Evolutionary conservation across 2,113 vertebrate species (phyloP).

Genomic region (Gymnorhina tibicen): DNA sequence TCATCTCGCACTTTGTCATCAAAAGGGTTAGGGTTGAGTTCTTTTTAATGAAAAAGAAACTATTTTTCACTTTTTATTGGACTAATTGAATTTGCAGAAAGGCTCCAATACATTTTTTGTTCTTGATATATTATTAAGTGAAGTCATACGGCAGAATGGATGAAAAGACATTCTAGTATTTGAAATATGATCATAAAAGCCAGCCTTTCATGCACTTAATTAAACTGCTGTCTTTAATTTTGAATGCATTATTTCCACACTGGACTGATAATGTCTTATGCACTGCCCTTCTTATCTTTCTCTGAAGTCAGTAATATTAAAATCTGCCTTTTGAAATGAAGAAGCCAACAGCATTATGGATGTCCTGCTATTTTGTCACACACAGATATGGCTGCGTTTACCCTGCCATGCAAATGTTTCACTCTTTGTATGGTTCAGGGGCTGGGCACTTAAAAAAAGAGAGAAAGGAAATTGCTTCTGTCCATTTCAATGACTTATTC

Average conservation of each 20-base stretch:
- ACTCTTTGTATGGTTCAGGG: not conserved
- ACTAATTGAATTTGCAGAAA: conserved; percentile 78
- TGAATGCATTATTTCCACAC: conserved; percentile 64
- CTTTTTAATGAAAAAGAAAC: conserved; percentile 74
- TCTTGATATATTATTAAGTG: conserved; percentile 72
- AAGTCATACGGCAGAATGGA: conserved; percentile 66
- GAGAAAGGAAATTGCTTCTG: conserved; percentile 38
- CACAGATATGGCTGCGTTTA: not conserved
- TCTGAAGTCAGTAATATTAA: conserved; percentile 59
- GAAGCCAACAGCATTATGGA: conserved; percentile 27
- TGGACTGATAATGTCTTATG: conserved; percentile 60
- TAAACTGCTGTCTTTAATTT: conserved; percentile 73
- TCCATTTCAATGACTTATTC: conserved; percentile 5
- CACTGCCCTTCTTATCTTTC: conserved; percentile 61
- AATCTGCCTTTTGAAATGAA: conserved; percentile 55
- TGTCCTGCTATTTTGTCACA: not conserved
- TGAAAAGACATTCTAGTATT: conserved; percentile 62
- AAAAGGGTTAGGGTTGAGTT: conserved; percentile 49
- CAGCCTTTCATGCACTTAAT: conserved; percentile 75
- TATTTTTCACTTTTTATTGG: conserved; percentile 74
- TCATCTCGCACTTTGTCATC: conserved; percentile 42
- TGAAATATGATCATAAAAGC: conserved; percentile 72
- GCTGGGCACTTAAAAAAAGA: not conserved
- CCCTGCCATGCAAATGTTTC: not conserved
- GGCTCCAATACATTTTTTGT: conserved; percentile 63